These are phyloP conservation scores for Tangara arthus DNA, from an alignment of 2,797 vertebrate genomes.

Conservation along the genomic window DNA sequence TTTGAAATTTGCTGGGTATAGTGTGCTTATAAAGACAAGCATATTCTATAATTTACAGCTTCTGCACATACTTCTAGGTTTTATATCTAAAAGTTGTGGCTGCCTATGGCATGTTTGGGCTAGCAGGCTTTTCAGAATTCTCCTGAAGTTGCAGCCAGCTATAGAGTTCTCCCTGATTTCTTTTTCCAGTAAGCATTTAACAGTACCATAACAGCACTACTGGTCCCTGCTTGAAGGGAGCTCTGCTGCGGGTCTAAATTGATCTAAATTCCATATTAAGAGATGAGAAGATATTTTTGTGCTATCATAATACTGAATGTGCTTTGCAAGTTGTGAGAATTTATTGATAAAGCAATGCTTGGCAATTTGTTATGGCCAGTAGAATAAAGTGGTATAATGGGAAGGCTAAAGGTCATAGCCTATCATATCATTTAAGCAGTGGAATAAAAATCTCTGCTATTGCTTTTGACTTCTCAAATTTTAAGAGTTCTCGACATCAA, in stretches of 20 bases:
- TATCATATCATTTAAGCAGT: neutral
- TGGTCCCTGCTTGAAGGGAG: neutral
- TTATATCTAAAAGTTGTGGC: neutral
- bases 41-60: neutral
- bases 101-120: neutral
- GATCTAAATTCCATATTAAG: neutral
- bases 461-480: neutral
- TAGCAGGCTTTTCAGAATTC: neutral
- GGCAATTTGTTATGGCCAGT: neutral
- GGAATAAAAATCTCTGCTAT: neutral
- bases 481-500: neutral
- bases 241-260: neutral
- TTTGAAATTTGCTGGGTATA: neutral
- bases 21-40: neutral
- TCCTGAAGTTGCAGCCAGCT: neutral
- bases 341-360: neutral
- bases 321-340: neutral
- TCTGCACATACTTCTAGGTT: neutral
- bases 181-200: neutral
- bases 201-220: neutral
- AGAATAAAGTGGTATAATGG: neutral
- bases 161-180: neutral
- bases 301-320: neutral
- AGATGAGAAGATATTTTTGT: neutral
- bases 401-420: neutral